Conservation (phyloP, 2,888 invertebrate genomes). For the Andrena bicolor region DNA sequence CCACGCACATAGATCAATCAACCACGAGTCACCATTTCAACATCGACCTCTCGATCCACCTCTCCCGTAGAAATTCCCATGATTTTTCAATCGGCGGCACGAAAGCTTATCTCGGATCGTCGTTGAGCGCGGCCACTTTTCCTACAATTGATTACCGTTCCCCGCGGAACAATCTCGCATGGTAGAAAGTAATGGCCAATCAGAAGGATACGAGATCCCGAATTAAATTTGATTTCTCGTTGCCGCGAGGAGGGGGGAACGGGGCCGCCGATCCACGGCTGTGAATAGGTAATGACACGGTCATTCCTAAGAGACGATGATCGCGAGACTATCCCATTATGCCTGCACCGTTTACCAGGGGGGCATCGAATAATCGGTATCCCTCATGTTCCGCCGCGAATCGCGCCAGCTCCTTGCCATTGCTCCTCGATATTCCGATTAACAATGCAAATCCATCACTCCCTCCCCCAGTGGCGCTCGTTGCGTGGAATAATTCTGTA, state of each 20-base stretch:
- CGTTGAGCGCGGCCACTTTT: slow-evolving; percentile 10
- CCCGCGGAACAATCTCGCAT: slow-evolving; percentile 35
- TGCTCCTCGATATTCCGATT: slow-evolving; percentile 77
- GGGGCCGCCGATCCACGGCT: slow-evolving; percentile 55
- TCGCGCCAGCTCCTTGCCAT: slow-evolving; percentile 59
- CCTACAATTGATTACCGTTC: slow-evolving; percentile 48
- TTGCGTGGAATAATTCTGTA: slow-evolving; percentile 76
- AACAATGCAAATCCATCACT: slow-evolving; percentile 77
- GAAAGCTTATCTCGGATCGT: slow-evolving; percentile 39
- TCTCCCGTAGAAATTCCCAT: slow-evolving; percentile 2
- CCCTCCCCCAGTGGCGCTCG: slow-evolving; percentile 43
- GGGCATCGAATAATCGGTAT: slow-evolving; percentile 61
- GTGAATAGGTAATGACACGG: slow-evolving; percentile 53
- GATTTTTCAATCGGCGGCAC: slow-evolving; percentile 37
- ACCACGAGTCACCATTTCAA: slow-evolving; percentile 28
- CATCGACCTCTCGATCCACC: neutral
- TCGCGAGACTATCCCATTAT: slow-evolving; percentile 48
- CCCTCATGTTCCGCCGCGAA: slow-evolving; percentile 53
- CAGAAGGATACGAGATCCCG: slow-evolving; percentile 39
- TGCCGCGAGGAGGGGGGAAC: slow-evolving; percentile 39
- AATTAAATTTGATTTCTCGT: slow-evolving; percentile 69
- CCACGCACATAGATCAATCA: neutral
- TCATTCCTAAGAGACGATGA: slow-evolving; percentile 29
- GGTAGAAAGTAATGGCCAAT: slow-evolving; percentile 65
- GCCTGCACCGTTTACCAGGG: slow-evolving; percentile 37